A percentile compares a stretch with the other conserved stretches of the same genome.
Evolutionary conservation across 2,888 invertebrate genomes (phyloP).

Genomic region (Chaitophorus viminalis): DNA sequence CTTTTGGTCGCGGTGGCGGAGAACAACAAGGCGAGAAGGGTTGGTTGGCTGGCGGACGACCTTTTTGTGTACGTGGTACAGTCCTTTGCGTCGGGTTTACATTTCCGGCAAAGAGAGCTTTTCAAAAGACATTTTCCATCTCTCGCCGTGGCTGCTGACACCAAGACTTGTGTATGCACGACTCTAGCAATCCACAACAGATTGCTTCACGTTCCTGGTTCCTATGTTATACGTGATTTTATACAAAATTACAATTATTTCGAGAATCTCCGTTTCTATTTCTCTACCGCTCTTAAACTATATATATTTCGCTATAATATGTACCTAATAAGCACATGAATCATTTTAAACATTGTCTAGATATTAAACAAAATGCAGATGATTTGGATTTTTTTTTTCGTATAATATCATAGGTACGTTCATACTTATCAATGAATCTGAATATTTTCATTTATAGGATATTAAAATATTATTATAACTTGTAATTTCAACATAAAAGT

Average conservation of each 20-base stretch:
- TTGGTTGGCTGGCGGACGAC: slow-evolving; percentile 37
- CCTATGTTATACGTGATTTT: background rate
- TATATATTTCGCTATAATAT: no score
- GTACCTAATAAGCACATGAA: no score
- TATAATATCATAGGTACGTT: no score
- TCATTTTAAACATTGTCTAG: no score
- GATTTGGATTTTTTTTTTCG: no score
- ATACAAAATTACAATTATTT: background rate
- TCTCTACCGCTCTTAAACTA: no score
- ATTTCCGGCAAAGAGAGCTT: slow-evolving; percentile 45
- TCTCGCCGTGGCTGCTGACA: background rate
- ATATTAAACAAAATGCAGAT: no score
- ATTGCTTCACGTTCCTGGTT: slow-evolving; percentile 24
- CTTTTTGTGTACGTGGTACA: slow-evolving; percentile 57
- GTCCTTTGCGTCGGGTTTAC: slow-evolving; percentile 53
- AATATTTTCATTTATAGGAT: no score
- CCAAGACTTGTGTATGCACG: background rate
- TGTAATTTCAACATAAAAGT: no score
- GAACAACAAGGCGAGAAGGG: slow-evolving; percentile 15
- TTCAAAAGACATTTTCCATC: slow-evolving; percentile 57
- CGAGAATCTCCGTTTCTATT: background rate
- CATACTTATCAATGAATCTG: no score
- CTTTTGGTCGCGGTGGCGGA: background rate
- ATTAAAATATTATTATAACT: no score
- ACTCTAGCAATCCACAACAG: slow-evolving; percentile 19